Evolutionary conservation across 2,113 vertebrate species (phyloP), one percentile per base, ranked within the genome.

Genomic region (Polypterus bichir): DNA sequence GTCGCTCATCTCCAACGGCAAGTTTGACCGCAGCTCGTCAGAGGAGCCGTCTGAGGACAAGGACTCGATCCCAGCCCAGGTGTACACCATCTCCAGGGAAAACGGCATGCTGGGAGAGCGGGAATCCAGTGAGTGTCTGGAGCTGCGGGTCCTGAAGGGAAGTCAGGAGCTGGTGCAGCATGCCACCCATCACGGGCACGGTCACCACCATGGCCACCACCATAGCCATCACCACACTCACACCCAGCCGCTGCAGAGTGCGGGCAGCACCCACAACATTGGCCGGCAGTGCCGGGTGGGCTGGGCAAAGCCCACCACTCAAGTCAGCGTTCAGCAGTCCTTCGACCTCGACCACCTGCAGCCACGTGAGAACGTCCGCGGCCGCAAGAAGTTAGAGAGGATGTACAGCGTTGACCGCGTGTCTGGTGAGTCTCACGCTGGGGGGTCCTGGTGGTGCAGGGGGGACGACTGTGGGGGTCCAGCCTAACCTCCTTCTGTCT

Each of bases 81-180:
- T 98, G 52, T 97, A 97, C 73, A 97, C 93, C 3, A 97, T 98
- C 77, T 93, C 90, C 0, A 83, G 84, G 0, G 92, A 97, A 80
- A 81, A 84, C 3, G 86, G 88, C 0, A 90, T 97, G 88, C 76
- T 94, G 11, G 88, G 88, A 0, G 74, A 84, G 46, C 82, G 82
- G 0, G 80, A 86, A 67, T 89, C 71, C 0, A 74, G 78, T 64
- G 92, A 92, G 72, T 82, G 86, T 68, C 82, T 97, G 64, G 93
- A 94, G 62, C 82, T 94, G 73, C 87, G 91, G 49, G 89, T 92
- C 75, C 81, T 97, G 69, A 91, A 91, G 68, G 82, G 84, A 11
- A 63, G 74, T 46, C 68, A 70, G 65, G 77, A 78, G 68, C 76
- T 60, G n/a, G 4, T 67, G 1, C 60, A 60, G 47, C 46, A 69